Evolutionary conservation across 37 sponge, comb jelly and placozoan genomes (phyloP).

Genomic region (Axinella damicornis): DNA sequence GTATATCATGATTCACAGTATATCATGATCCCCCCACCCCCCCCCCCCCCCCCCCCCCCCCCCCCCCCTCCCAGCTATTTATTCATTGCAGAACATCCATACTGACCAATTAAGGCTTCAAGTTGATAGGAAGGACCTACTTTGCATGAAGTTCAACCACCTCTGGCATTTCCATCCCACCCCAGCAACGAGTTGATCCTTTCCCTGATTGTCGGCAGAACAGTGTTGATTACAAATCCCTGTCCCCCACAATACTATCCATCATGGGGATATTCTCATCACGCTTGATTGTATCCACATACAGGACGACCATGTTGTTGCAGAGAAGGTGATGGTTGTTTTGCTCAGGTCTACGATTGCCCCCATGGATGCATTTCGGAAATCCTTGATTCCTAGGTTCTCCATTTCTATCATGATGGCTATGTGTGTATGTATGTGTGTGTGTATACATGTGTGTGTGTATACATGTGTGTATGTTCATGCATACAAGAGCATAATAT

Average conservation of each 20-base stretch:
- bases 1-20: too few species aligned
- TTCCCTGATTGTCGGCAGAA: slow-evolving; percentile 58
- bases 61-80: too few species aligned
- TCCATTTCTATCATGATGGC: slow-evolving; percentile 73
- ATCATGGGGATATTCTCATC: slow-evolving; percentile 46
- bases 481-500: too few species aligned
- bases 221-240: slow-evolving; percentile 70
- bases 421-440: neutral
- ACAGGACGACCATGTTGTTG: slow-evolving; percentile 48
- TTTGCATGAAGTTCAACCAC: slow-evolving; percentile 56
- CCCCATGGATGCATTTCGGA: slow-evolving; percentile 54
- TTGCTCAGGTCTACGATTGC: slow-evolving; percentile 74
- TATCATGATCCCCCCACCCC: too few species aligned
- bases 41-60: too few species aligned
- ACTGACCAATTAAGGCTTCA: too few species aligned
- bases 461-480: too few species aligned
- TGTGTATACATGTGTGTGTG: too few species aligned
- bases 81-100: too few species aligned
- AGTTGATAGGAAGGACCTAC: neutral
- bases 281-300: slow-evolving; percentile 48
- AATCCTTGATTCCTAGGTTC: slow-evolving; percentile 70
- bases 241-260: slow-evolving; percentile 70
- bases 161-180: slow-evolving; percentile 66
- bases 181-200: slow-evolving; percentile 53
- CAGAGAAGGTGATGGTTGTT: slow-evolving; percentile 79